Base-by-base conservation (phyloP, 2,888 invertebrate genomes). In the Cheilosia impressa region DNA sequence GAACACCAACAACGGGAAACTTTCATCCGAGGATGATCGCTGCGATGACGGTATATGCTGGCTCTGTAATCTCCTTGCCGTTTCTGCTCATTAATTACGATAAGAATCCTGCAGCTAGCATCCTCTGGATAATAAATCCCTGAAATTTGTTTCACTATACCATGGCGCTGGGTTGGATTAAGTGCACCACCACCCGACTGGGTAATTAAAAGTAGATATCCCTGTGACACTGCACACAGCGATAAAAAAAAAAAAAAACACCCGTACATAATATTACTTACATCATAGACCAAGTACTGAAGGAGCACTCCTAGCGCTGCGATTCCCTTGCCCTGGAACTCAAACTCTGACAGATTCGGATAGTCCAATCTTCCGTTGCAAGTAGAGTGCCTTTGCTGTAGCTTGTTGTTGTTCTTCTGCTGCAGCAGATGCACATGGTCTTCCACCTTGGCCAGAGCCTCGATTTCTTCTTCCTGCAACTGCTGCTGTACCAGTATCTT, bases 261-360 rank as follows among this genome's bases (percentile, higher is more conserved):
- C 34, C 10, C 34, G 10, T 15, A 2, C 34, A 15, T 17, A 24
- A 9, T 15, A 13, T 5, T 63, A 94, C 95, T 94, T 92, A 96
- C 96, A 92, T 95, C 94, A 91, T 95, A 95, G 89, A 96, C 96
- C 91, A 98, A 94, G 93, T 97, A 97, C 92, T 97, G 96, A 88
- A 98, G 95, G 87, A 97, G 94, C 87, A 96, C 95, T 83, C 96
- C 96, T 89, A 98, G 94, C 52, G 97, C 98, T 92, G 97, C 96
- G 69, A 97, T 94, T 76, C 96, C 95, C 89, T 95, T 94, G 60
- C 95, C 93, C 65, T 89, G 89, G 55, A 88, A 88, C 60, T 88
- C 85, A 34, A 88, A 77, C 75, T 87, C 88, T 66, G 88, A 69
- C 79, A 89, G 82, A 69, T 89, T 87, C 45, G 84, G 89, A 76